Percentiles rank a stretch among this genome's conserved stretches.
phyloP scores from a whole-genome alignment of 2,113 vertebrate species.

The Thomomys bottae region DNA sequence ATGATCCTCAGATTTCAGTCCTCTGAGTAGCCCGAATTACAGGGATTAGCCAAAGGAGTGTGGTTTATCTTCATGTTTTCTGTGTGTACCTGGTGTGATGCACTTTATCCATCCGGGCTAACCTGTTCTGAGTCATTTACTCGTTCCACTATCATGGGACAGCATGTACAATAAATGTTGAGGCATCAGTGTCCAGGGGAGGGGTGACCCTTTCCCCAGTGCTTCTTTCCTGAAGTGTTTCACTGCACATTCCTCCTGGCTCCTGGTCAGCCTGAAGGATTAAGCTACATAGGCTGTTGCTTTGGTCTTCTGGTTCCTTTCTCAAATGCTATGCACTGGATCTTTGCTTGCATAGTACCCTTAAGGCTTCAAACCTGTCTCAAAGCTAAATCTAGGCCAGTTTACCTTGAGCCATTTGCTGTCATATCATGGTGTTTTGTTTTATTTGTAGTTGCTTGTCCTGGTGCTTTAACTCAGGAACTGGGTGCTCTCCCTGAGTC shows the following conservation, averaged over 20 bases:
- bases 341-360: background rate
- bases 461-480: too few species aligned
- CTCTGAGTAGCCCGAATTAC: too few species aligned
- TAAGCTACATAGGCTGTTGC: background rate
- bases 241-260: background rate
- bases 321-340: background rate
- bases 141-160: background rate
- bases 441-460: background rate
- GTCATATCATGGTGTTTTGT: background rate
- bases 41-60: too few species aligned
- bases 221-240: background rate
- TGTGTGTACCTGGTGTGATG: background rate
- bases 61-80: background rate
- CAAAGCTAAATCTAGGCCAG: background rate
- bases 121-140: constrained; percentile 52
- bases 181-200: constrained; percentile 21
- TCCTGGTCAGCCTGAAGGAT: background rate
- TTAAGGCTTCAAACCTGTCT: too few species aligned
- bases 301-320: background rate
- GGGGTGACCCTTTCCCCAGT: background rate
- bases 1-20: background rate
- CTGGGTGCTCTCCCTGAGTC: too few species aligned
- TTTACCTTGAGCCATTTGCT: background rate
- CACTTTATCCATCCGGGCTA: background rate
- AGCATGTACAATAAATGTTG: constrained; percentile 38